A percentile compares a stretch with the other conserved stretches of the same genome.
Evolutionary conservation across 2,797 vertebrate genomes (phyloP).

Genomic region (Pangasius mekongensis): DNA sequence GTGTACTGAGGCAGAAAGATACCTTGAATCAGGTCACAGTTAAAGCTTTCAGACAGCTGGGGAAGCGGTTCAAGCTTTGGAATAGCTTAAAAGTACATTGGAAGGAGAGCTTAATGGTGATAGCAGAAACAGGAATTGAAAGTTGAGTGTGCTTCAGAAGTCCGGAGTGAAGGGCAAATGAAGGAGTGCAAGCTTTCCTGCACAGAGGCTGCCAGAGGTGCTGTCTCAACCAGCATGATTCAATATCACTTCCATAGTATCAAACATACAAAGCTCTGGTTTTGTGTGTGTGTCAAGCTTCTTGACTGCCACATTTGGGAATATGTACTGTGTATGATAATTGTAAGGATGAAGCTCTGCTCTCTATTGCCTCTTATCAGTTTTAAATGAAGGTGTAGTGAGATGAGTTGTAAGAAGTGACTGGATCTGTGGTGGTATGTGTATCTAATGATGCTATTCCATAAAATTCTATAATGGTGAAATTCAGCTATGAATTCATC

Average conservation of each 20-base stretch:
- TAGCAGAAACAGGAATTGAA: slow-evolving; percentile 54
- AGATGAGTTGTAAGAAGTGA: background rate
- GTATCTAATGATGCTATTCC: background rate
- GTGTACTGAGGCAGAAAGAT: slow-evolving; percentile 6
- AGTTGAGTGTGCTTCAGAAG: slow-evolving; percentile 42
- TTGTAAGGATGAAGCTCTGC: background rate
- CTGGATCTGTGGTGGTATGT: background rate
- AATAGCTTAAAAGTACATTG: slow-evolving; percentile 51
- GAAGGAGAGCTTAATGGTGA: slow-evolving; percentile 48
- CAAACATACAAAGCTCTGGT: background rate
- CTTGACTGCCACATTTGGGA: background rate
- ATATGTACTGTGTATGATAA: background rate
- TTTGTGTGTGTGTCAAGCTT: background rate
- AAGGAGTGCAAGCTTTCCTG: slow-evolving; percentile 3
- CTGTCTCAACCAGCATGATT: background rate
- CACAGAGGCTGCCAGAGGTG: slow-evolving; percentile 1
- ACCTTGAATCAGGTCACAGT: slow-evolving; percentile 37
- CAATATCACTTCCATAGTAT: background rate
- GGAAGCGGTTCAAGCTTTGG: slow-evolving; percentile 54
- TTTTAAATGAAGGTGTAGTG: background rate
- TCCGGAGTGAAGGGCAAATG: slow-evolving; percentile 23
- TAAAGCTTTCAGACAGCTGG: slow-evolving; percentile 51
- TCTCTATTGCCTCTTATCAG: background rate
- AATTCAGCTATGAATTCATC: slow-evolving; percentile 8
- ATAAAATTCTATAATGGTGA: background rate